phyloP scores from a whole-genome alignment of 2,888 invertebrate genomes.

The Eristalis pertinax region DNA sequence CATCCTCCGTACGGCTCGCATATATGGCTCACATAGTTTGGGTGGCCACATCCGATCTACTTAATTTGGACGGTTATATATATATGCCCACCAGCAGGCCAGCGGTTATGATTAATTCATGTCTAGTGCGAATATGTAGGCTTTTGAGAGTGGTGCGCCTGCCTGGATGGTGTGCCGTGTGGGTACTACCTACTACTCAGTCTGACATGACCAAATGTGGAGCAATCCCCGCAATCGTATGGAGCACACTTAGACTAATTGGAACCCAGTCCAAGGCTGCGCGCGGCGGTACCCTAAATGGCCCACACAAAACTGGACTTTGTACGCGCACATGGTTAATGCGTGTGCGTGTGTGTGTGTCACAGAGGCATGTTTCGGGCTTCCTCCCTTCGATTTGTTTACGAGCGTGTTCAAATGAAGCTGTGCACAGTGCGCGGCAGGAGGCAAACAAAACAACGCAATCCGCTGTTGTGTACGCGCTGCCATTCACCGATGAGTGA shows the following conservation, averaged over 20 bases:
- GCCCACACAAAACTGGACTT: slow-evolving; percentile 39
- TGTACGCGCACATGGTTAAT: slow-evolving; percentile 30
- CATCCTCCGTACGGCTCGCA: slow-evolving; percentile 14
- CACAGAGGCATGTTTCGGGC: neutral
- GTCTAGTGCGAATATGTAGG: slow-evolving; percentile 36
- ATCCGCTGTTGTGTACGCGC: too few relatives aligned
- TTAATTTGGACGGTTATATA: slow-evolving; percentile 44
- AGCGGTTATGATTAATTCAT: slow-evolving; percentile 56
- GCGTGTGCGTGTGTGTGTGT: slow-evolving; percentile 23
- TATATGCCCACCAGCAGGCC: neutral
- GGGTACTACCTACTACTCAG: neutral
- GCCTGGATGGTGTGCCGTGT: neutral
- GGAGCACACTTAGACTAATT: slow-evolving; percentile 22
- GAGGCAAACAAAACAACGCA: neutral
- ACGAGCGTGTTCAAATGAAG: neutral
- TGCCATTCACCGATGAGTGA: slow-evolving; percentile 21
- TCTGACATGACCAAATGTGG: slow-evolving; percentile 1
- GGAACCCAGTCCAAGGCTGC: slow-evolving; percentile 11
- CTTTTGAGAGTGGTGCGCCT: slow-evolving; percentile 15
- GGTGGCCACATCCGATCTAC: slow-evolving; percentile 70
- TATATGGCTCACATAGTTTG: slow-evolving; percentile 40
- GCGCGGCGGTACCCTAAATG: slow-evolving; percentile 42
- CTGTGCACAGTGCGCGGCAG: neutral
- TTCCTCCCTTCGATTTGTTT: slow-evolving; percentile 16
- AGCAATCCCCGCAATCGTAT: slow-evolving; percentile 7